Percentiles rank a stretch among this genome's conserved stretches.
These are phyloP conservation scores for Cartodere bifasciata DNA, from an alignment of 2,888 invertebrate species.

Conservation along the genomic window DNA sequence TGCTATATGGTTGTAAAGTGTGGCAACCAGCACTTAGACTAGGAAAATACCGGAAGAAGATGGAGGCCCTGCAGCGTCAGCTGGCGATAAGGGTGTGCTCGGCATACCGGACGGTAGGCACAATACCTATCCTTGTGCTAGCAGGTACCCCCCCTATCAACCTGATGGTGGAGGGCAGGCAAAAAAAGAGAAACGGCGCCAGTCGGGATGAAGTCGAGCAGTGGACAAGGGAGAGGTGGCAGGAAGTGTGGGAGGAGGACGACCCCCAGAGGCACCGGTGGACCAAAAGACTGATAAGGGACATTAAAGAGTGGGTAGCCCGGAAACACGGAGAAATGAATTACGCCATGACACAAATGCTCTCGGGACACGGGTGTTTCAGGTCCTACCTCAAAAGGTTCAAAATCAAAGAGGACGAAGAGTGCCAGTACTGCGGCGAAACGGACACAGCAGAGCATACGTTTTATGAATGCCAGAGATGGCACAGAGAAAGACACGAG, in stretches of 20 bases:
- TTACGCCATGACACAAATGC: slow-evolving; percentile 10
- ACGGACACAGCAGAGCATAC: slow-evolving; percentile 9
- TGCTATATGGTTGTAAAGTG: slow-evolving; percentile 14
- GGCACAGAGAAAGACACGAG: slow-evolving; percentile 5
- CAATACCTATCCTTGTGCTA: slow-evolving; percentile 10
- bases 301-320: slow-evolving; percentile 8
- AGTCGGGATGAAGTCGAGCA: neutral
- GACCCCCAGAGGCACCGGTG: too few relatives aligned
- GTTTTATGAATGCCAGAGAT: slow-evolving; percentile 7
- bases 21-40: slow-evolving; percentile 9
- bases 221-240: slow-evolving; percentile 10
- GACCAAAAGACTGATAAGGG: slow-evolving; percentile 8
- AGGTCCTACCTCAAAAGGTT: slow-evolving; percentile 8
- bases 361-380: slow-evolving; percentile 11
- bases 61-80: neutral
- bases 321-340: slow-evolving; percentile 6
- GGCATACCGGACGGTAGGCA: slow-evolving; percentile 12
- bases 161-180: slow-evolving; percentile 8
- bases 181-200: slow-evolving; percentile 1
- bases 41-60: neutral
- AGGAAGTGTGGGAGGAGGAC: neutral
- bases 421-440: slow-evolving; percentile 9
- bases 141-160: slow-evolving; percentile 11
- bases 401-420: slow-evolving; percentile 2
- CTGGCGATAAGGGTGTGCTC: neutral